Conservation (phyloP, 1,140 invertebrate species). For the Piezodorus guildinii region DNA sequence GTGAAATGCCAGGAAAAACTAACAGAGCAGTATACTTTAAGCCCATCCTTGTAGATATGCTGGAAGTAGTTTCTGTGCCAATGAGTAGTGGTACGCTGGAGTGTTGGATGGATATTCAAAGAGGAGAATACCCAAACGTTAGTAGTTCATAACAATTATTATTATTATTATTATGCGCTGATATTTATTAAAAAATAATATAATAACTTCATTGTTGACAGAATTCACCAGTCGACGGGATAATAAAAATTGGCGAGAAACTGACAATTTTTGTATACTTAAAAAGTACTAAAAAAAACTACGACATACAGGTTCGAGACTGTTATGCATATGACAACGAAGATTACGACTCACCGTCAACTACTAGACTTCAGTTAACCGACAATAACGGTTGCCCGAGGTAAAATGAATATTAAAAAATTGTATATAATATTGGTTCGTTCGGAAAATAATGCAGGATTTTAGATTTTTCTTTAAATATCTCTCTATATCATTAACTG, state of each 20-base stretch:
- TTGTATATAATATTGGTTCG: too few species aligned
- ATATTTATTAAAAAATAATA: not conserved
- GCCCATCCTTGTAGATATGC: constrained; percentile 57
- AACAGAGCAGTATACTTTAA: constrained; percentile 52
- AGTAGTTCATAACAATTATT: constrained; percentile 28
- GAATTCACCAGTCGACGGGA: constrained; percentile 44
- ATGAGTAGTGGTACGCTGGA: constrained; percentile 44
- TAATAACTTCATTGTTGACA: constrained; percentile 30
- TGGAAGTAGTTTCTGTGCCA: constrained; percentile 53
- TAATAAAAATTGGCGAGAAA: constrained; percentile 57
- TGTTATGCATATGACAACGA: constrained; percentile 60
- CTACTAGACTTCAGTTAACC: constrained; percentile 49
- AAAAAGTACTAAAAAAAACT: constrained; percentile 48
- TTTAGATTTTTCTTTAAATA: too few species aligned
- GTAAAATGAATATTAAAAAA: constrained; percentile 36
- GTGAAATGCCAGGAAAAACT: constrained; percentile 38
- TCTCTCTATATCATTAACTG: too few species aligned
- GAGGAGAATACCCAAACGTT: constrained; percentile 54
- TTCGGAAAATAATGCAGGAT: too few species aligned
- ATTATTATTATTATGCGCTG: too few species aligned
- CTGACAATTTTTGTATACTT: constrained; percentile 56
- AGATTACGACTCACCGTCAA: constrained; percentile 45
- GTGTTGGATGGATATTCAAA: constrained; percentile 68
- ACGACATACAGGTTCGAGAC: constrained; percentile 55
- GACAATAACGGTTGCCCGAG: constrained; percentile 51